Evolutionary conservation across 2,797 vertebrate genomes (phyloP), one percentile per base, ranked within the genome.

Genomic region (Enteromius thamalakanensis): DNA sequence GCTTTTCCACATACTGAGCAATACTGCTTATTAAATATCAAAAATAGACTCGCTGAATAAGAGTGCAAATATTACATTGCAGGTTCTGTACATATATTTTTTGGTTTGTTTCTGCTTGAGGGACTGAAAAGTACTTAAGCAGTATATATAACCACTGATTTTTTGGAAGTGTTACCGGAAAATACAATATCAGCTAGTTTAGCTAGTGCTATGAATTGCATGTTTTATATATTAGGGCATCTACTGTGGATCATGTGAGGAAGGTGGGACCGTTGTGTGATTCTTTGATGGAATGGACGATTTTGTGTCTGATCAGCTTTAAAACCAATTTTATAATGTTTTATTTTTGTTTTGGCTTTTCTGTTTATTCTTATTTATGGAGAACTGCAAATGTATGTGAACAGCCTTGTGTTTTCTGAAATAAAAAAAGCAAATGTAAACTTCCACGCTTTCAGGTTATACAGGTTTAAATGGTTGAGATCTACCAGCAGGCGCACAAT

Each of bases 351-450:
- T 83, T 92, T 90, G 87, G 87, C 90, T 89, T 90, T 90, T 91
- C 75, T 84, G 81, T 87, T 81, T 45, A 86, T 92, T 87, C 79
- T 86, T 80, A 91, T 94, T 93, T 94, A 93, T 94, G 92, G 86
- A 92, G 19, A 78, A 37, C 55, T 79, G 83, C 78, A 84, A 67
- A 83, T 87, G 75, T 74, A 60, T 58, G 81, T 92, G 82, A 85
- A 87, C 90, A 87, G 92, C 91, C 91, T 90, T 92, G 89, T 92
- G 26, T 26, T 91, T 92, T 93, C 88, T 88, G 82, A 91, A 95
- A 94, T 94, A 94, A 94, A 89, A 37, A 89, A 91, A 88, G 65
- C 45, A 85, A 72, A 60, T n/a, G 21, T 40, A 53, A 85, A 64
- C 23, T 76, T 26, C 47, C 7, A 14, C 10, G 3, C 32, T 23